These are phyloP conservation scores for Paratrypauchen microcephalus DNA, from an alignment of 2,797 vertebrate genomes.

Conservation along the genomic window DNA sequence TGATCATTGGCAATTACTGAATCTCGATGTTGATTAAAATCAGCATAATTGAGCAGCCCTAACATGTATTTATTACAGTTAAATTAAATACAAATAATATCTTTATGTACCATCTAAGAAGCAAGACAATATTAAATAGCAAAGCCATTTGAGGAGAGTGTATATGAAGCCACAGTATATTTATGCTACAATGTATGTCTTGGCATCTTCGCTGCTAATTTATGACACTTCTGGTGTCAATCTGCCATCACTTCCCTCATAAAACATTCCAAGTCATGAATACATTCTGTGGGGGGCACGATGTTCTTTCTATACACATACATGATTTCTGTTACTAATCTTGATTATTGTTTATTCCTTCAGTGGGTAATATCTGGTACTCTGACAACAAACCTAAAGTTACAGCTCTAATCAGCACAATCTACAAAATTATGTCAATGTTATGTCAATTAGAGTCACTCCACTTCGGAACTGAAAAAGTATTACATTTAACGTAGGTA, in stretches of 20 bases:
- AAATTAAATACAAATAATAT: not conserved
- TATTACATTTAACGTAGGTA: conserved; percentile 17
- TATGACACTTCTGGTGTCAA: conserved; percentile 96
- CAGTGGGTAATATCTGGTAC: not conserved
- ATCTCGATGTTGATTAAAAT: too few species aligned
- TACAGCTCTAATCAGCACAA: not conserved
- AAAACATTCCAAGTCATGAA: conserved; percentile 78
- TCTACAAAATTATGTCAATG: not conserved
- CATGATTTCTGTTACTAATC: not conserved
- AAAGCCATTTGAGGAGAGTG: conserved; percentile 72
- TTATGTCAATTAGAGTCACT: not conserved
- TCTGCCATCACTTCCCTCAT: conserved; percentile 89
- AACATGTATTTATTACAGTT: not conserved
- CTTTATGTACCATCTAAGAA: not conserved
- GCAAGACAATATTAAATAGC: not conserved
- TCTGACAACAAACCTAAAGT: not conserved
- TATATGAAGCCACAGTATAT: conserved; percentile 87
- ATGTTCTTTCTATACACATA: too few species aligned
- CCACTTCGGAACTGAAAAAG: conserved; percentile 1
- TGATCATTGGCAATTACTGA: too few species aligned
- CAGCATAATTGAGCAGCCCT: too few species aligned
- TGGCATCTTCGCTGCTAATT: conserved; percentile 94
- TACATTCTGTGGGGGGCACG: conserved; percentile 44
- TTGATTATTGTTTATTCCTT: not conserved
- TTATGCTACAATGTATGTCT: conserved; percentile 90